phyloP scores from a whole-genome alignment of 2,888 invertebrate genomes.

The Diarsia dahlii region DNA sequence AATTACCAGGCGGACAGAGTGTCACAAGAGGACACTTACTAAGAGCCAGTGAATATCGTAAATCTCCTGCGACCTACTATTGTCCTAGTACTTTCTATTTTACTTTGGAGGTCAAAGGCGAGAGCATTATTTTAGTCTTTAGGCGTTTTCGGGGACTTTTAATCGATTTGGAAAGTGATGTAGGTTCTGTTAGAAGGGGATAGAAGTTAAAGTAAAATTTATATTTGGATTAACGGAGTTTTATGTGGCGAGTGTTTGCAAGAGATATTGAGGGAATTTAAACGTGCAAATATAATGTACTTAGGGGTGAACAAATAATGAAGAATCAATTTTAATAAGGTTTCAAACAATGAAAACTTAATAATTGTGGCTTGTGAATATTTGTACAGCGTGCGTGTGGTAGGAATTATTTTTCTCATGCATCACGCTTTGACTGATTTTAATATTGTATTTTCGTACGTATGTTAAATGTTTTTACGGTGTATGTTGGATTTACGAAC shows the following conservation, averaged over 20 bases:
- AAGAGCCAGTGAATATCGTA: constrained; percentile 61
- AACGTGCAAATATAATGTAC: neutral
- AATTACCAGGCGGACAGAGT: constrained; percentile 54
- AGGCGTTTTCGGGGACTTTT: constrained; percentile 34
- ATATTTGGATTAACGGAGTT: constrained; percentile 27
- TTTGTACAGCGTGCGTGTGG: neutral
- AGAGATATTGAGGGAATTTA: constrained; percentile 1
- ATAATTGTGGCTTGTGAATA: neutral
- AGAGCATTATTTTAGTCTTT: constrained; percentile 49
- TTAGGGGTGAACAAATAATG: neutral
- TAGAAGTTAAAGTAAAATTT: constrained; percentile 30
- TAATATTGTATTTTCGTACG: neutral
- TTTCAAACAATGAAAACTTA: neutral
- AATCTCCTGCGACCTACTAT: constrained; percentile 62
- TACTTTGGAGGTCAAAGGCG: constrained; percentile 53
- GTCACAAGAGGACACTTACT: constrained; percentile 61
- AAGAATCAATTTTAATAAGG: neutral
- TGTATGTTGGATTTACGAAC: neutral
- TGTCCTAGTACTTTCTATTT: constrained; percentile 60
- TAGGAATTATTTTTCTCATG: neutral
- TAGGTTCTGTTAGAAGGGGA: constrained; percentile 20
- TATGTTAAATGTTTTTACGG: no score
- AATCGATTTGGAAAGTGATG: constrained; percentile 53
- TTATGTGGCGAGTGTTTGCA: constrained; percentile 15
- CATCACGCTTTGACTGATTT: neutral